Percentiles rank a stretch among this genome's conserved stretches.
phyloP scores from a whole-genome alignment of 2,113 vertebrate species.

The Cyphomyrus discorhynchus region DNA sequence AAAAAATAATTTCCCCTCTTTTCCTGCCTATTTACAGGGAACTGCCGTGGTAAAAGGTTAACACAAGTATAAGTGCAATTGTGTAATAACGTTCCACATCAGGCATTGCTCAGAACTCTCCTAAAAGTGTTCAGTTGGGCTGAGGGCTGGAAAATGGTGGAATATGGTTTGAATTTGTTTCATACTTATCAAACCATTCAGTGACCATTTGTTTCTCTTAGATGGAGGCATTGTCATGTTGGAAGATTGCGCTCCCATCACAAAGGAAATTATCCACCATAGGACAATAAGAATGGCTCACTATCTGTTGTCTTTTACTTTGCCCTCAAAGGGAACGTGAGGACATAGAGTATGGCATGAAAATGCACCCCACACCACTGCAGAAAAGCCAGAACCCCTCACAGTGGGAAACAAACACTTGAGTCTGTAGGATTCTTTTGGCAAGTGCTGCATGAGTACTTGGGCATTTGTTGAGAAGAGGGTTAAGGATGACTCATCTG shows the following conservation, averaged over 20 bases:
- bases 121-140: not conserved
- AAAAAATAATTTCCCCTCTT: not conserved
- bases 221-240: not conserved
- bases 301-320: not conserved
- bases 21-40: not conserved
- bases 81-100: not conserved
- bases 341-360: not conserved
- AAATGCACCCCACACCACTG: not conserved
- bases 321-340: not conserved
- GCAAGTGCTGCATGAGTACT: not conserved
- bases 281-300: not conserved
- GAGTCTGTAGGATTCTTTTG: not conserved
- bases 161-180: not conserved
- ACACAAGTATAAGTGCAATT: not conserved
- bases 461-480: not conserved
- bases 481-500: slow-evolving; percentile 5
- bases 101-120: not conserved
- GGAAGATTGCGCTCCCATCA: not conserved
- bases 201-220: not conserved
- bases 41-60: not conserved
- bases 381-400: not conserved
- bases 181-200: not conserved
- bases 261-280: not conserved
- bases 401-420: not conserved
- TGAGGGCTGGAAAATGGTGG: not conserved